Conservation (phyloP, 2,888 invertebrate species). For the Tiphia femorata region DNA sequence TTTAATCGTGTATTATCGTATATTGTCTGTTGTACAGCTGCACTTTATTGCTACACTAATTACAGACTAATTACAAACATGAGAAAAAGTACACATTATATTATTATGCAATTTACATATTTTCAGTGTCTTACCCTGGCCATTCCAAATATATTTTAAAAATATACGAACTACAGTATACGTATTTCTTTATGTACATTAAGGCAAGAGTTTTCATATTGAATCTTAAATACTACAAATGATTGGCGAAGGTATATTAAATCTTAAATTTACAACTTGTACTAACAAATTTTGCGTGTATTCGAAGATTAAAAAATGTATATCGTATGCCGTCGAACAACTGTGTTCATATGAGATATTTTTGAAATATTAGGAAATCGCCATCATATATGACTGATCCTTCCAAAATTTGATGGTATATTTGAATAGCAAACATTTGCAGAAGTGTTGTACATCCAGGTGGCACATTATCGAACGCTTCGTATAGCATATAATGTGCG, state of each 20-base stretch:
- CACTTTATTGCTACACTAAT: slow-evolving; percentile 52
- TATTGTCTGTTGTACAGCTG: slow-evolving; percentile 22
- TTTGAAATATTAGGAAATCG: too few relatives aligned
- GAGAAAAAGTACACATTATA: slow-evolving; percentile 37
- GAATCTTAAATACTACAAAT: background rate
- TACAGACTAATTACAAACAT: slow-evolving; percentile 53
- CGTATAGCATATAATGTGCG: too few relatives aligned
- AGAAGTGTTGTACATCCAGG: too few relatives aligned
- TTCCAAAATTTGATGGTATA: too few relatives aligned
- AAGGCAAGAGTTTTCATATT: background rate
- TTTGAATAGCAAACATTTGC: too few relatives aligned
- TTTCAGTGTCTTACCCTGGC: slow-evolving; percentile 56
- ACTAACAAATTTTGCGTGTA: too few relatives aligned
- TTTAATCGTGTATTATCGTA: slow-evolving; percentile 52
- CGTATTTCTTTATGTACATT: slow-evolving; percentile 16
- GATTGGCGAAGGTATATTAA: background rate
- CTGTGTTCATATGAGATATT: too few relatives aligned
- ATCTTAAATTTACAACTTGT: background rate
- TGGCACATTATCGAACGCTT: too few relatives aligned
- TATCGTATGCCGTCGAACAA: too few relatives aligned
- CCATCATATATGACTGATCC: too few relatives aligned
- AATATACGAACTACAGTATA: slow-evolving; percentile 11
- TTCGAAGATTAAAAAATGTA: too few relatives aligned
- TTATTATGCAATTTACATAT: slow-evolving; percentile 60
- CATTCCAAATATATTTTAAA: slow-evolving; percentile 33